phyloP scores from a whole-genome alignment of 2,797 vertebrate genomes.

The Chaunax sp. region DNA sequence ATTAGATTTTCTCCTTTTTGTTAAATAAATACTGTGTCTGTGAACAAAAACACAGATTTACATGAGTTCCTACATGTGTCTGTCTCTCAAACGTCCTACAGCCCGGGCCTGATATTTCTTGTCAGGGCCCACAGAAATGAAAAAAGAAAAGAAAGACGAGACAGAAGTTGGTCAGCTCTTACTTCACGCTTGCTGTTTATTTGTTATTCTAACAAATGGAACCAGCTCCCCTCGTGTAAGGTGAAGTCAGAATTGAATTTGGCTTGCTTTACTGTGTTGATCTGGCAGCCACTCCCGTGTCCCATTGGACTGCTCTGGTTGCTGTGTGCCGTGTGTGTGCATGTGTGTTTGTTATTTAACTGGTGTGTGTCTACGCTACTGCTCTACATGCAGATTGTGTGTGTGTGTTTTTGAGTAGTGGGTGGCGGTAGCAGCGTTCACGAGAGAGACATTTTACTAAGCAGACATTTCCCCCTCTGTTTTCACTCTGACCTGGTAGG shows the following conservation, averaged over 20 bases:
- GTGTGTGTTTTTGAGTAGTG: slow-evolving; percentile 62
- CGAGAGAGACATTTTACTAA: slow-evolving; percentile 86
- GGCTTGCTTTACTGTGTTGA: slow-evolving; percentile 82
- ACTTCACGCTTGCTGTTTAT: slow-evolving; percentile 76
- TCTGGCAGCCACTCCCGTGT: slow-evolving; percentile 78
- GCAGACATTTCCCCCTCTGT: slow-evolving; percentile 87
- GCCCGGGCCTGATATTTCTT: slow-evolving; percentile 64
- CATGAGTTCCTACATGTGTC: slow-evolving; percentile 60
- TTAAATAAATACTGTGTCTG: slow-evolving; percentile 82
- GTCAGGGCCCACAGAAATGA: slow-evolving; percentile 43
- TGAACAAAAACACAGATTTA: slow-evolving; percentile 79
- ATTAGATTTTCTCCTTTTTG: slow-evolving; percentile 79
- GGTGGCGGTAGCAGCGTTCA: slow-evolving; percentile 77
- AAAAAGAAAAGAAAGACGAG: slow-evolving; percentile 11
- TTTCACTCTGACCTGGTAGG: slow-evolving; percentile 87
- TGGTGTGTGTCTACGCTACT: slow-evolving; percentile 51
- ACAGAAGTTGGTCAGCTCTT: slow-evolving; percentile 66
- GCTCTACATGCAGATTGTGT: slow-evolving; percentile 40
- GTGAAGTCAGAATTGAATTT: slow-evolving; percentile 85
- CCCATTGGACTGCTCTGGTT: slow-evolving; percentile 79
- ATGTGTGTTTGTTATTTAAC: slow-evolving; percentile 78
- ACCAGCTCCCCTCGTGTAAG: slow-evolving; percentile 78
- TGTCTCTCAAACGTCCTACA: slow-evolving; percentile 40
- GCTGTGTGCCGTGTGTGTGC: slow-evolving; percentile 75
- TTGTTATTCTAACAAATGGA: slow-evolving; percentile 80